Evolutionary conservation across 53 echinoderm and acorn worm genomes (phyloP).

Genomic region (Mesocentrotus franciscanus): DNA sequence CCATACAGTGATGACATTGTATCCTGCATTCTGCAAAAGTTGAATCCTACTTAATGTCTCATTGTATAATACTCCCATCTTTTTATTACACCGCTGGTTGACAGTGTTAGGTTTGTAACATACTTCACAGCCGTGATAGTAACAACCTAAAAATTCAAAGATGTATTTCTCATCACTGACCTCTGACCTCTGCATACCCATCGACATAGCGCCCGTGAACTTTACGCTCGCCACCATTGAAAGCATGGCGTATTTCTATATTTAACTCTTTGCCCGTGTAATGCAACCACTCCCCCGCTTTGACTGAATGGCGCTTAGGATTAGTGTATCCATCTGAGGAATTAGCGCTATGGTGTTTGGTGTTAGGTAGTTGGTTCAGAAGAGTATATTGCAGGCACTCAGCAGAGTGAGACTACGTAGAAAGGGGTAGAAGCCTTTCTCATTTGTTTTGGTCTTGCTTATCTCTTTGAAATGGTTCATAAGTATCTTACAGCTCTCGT

Average conservation of each 20-base stretch:
- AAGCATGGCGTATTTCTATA: neutral
- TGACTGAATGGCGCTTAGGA: conserved; percentile 9
- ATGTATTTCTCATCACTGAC: neutral
- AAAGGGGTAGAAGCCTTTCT: neutral
- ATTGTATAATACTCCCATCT: neutral
- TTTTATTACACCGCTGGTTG: neutral
- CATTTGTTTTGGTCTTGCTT: neutral
- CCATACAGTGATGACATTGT: no score
- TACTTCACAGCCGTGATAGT: neutral
- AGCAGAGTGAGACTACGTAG: neutral
- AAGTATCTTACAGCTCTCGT: conserved; percentile 21
- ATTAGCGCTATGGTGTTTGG: conserved; percentile 32
- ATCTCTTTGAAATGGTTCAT: neutral
- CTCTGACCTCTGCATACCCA: neutral
- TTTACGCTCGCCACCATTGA: neutral
- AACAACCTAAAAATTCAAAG: neutral
- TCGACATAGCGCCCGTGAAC: neutral
- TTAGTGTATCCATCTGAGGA: neutral
- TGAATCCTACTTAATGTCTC: neutral
- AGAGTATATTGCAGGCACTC: neutral
- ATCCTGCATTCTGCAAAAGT: neutral
- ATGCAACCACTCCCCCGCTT: conserved; percentile 38
- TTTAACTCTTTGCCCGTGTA: neutral
- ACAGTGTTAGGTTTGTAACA: neutral
- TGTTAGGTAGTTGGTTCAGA: neutral